Evolutionary conservation across 1,140 invertebrate species (phyloP), one percentile per base, ranked within the genome.

Genomic region (Spodoptera frugiperda): DNA sequence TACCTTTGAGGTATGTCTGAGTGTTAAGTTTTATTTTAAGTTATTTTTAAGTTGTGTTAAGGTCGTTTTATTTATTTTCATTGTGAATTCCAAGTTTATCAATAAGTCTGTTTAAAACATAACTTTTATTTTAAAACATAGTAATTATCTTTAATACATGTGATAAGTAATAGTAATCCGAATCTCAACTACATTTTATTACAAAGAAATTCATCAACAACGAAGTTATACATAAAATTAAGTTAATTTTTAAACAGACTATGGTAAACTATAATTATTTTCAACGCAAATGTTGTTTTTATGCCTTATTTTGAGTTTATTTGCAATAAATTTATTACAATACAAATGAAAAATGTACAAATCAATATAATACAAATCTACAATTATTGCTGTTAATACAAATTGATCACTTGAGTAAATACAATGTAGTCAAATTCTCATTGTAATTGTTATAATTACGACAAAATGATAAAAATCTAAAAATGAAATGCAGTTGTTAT

Each of bases 401-500:
- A n/a, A n/a, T n/a, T n/a, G n/a, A n/a, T n/a, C n/a, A 25, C 25
- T 25, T 1, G 5, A 4, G 25, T 25, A 25, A 4, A 4, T 25
- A 25, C 25, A 4, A 25, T 39, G 33, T 39, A 39, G 12, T 44
- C 33, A 9, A 17, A 11, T 21, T 21, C 39, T 21, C 19, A 65
- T 33, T 33, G 17, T 21, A 17, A 19, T 46, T 19, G 11, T 65
- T 49, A 49, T 48, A 10, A 65, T 51, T n/a, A 51, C 15, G 39
- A 2, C 2, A 46, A 46, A 19, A 17, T 48, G 19, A 65, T 21
- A 67, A 49, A 33, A 15, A 14, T 30, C 30, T 61, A 61, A 25
- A 25, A 25, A n/a, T 53, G 46, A 51, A 55, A 73, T 25, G 68
- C 71, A 73, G 71, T 59, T 73, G 53, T 73, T 82, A 78, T 80